These are phyloP conservation scores for Microplitis mediator DNA, from an alignment of 1,140 invertebrate species.

Conservation along the genomic window DNA sequence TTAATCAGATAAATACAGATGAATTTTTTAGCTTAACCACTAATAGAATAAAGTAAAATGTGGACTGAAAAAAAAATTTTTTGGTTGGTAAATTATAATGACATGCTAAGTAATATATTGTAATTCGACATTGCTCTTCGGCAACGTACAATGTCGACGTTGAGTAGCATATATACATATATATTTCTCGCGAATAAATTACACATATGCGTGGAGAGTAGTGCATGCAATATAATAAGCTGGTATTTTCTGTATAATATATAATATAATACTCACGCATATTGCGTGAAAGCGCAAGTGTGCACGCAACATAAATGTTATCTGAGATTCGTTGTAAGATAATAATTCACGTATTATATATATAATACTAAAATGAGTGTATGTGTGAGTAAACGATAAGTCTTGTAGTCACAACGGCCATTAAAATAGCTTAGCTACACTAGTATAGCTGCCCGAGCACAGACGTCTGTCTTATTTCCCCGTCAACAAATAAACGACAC, in stretches of 20 bases:
- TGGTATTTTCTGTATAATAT: not conserved
- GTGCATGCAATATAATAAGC: not conserved
- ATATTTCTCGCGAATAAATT: not conserved
- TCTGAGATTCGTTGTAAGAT: slow-evolving; percentile 44
- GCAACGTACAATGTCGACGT: too few relatives aligned
- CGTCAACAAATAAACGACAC: slow-evolving; percentile 29
- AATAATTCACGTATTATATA: slow-evolving; percentile 23
- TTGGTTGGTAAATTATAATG: too few relatives aligned
- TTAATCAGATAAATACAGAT: too few relatives aligned
- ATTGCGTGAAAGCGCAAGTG: slow-evolving; percentile 17
- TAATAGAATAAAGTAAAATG: too few relatives aligned
- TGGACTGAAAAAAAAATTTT: too few relatives aligned
- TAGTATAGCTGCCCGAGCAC: not conserved
- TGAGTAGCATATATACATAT: too few relatives aligned
- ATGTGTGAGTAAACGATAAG: slow-evolving; percentile 32
- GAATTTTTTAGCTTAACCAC: too few relatives aligned
- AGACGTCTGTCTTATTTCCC: slow-evolving; percentile 15
- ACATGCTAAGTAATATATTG: too few relatives aligned
- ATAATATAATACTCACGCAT: not conserved
- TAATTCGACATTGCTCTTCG: too few relatives aligned
- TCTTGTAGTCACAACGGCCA: not conserved
- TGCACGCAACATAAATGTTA: slow-evolving; percentile 43
- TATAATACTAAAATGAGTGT: too few relatives aligned
- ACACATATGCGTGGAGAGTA: not conserved
- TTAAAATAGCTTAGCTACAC: slow-evolving; percentile 23